phyloP scores from a whole-genome alignment of 2,113 vertebrate genomes.

The Anas platyrhynchos region DNA sequence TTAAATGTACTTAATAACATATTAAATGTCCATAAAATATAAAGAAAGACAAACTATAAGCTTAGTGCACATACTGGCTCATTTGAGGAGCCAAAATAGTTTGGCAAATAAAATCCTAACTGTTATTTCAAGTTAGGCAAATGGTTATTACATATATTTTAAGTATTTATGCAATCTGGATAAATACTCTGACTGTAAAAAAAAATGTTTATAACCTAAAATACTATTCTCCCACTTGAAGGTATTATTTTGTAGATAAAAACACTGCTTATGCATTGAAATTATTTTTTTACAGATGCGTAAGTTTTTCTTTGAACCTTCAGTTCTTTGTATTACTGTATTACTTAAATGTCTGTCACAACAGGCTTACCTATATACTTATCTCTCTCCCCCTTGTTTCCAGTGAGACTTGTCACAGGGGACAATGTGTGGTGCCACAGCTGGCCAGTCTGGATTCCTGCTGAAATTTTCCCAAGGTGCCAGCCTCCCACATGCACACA shows the following conservation, averaged over 20 bases:
- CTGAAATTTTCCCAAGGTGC: accelerated
- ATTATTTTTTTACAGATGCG: neutral
- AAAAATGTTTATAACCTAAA: neutral
- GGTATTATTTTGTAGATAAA: neutral
- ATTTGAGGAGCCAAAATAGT: neutral
- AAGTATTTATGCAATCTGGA: neutral
- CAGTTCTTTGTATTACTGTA: neutral
- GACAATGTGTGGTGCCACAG: neutral
- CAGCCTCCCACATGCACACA: accelerated
- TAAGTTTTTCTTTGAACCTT: neutral
- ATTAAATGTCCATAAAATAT: neutral
- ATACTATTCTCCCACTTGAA: neutral
- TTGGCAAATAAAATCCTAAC: neutral
- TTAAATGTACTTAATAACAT: neutral
- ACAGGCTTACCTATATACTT: neutral
- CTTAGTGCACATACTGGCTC: neutral
- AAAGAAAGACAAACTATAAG: neutral
- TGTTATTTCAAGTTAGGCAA: neutral
- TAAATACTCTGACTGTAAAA: neutral
- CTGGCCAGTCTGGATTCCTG: neutral
- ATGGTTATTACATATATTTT: neutral
- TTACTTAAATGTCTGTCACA: neutral
- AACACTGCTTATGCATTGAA: neutral
- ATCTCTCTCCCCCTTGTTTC: accelerated
- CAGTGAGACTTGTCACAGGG: neutral